Base-by-base conservation (phyloP, 2,888 invertebrate genomes). In the Lobophora halterata region DNA sequence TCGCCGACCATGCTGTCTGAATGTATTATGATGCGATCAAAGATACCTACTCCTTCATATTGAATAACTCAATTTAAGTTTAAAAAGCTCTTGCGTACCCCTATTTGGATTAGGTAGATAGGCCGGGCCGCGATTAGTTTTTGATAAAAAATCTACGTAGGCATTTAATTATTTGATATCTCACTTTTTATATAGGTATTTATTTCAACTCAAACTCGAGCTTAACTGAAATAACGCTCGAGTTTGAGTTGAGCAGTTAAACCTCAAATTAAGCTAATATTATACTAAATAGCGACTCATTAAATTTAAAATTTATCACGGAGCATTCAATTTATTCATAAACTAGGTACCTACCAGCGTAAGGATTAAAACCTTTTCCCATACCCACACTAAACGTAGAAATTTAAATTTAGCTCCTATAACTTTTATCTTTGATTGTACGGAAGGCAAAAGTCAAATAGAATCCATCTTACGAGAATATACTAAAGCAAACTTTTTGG, bases 401-500 rank as follows among this genome's bases (percentile, higher is more conserved):
- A 6, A 13, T 20, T 25, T 26, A 24, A 36, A 28, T 36, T 14
- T 6, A 5, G 7, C 27, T 41, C 10, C 25, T 20, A 30, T 30
- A 31, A 42, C 26, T 35, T 35, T 36, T 6, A 23, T 13, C 29
- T 42, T 42, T 49, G 51, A 45, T 56, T 52, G 32, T 11, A 29
- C 44, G 54, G 49, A 57, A 62, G 57, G 52, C 51, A 49, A 52
- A n/a, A 55, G 41, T 48, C 47, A 65, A 69, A 65, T 59, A 58
- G 58, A 63, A 60, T 57, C 59, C 56, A 54, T 60, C 56, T 58
- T 52, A 58, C n/a, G n/a, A n/a, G n/a, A n/a, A n/a, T 55, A 54
- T 55, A 60, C 55, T 59, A 59, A 61, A 56, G 57, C 46, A 41
- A 71, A 72, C 65, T 72, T 71, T 65, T 58, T 47, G 58, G 58